These are phyloP conservation scores for Cotesia chilonis DNA, from an alignment of 1,140 invertebrate genomes.

Conservation along the genomic window DNA sequence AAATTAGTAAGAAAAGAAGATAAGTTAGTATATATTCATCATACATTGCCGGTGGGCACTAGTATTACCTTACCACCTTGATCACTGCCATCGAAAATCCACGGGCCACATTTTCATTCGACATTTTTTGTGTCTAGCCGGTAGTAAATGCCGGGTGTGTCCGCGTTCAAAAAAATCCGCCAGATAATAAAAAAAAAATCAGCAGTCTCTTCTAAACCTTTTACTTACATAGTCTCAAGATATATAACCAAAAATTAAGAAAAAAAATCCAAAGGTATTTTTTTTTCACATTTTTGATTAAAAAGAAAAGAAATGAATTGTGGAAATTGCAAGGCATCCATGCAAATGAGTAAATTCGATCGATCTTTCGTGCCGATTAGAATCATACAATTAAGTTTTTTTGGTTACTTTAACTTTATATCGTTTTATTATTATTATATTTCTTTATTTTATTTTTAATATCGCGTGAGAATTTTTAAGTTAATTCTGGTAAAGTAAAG, in stretches of 20 bases:
- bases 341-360: constrained; percentile 55
- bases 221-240: constrained; percentile 9
- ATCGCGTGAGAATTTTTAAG: constrained; percentile 6
- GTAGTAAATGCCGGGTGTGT: constrained; percentile 62
- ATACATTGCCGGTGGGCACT: constrained; percentile 39
- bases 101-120: constrained; percentile 37
- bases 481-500: too few relatives aligned
- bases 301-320: constrained; percentile 39
- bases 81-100: constrained; percentile 43
- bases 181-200: constrained; percentile 34
- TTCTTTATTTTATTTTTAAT: not conserved
- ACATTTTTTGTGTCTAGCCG: constrained; percentile 64
- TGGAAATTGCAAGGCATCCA: constrained; percentile 57
- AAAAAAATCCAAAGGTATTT: constrained; percentile 24
- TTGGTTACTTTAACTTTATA: not conserved
- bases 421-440: not conserved
- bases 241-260: constrained; percentile 3
- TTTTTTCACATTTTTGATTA: constrained; percentile 9
- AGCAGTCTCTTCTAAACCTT: constrained; percentile 20
- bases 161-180: constrained; percentile 9
- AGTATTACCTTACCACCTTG: constrained; percentile 41
- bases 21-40: constrained; percentile 33
- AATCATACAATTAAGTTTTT: constrained; percentile 19
- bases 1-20: constrained; percentile 42
- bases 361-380: constrained; percentile 18